Conservation (phyloP, 2,888 invertebrate species). For the Melieria omissa region DNA sequence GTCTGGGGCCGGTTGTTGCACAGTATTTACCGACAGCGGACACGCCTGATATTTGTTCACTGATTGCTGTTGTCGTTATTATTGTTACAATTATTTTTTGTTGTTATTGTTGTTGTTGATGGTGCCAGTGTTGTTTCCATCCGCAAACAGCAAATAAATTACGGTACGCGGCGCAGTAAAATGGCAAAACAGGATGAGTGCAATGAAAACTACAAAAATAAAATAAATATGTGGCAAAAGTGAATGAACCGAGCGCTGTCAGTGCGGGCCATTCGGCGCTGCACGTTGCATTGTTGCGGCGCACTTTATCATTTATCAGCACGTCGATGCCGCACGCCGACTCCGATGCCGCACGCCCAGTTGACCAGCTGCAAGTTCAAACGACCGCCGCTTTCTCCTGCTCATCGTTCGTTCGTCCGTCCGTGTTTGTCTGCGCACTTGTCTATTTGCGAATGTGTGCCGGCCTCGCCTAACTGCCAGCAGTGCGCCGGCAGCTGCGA, state of each 20-base stretch:
- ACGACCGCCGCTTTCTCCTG: background rate
- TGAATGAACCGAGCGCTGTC: no score
- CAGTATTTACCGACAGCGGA: background rate
- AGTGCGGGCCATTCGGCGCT: no score
- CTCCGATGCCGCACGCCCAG: no score
- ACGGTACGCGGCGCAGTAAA: background rate
- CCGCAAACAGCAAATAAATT: background rate
- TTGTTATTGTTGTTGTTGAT: no score
- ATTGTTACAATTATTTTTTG: conserved; percentile 11
- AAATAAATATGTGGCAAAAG: background rate
- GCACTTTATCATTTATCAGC: no score
- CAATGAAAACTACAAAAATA: background rate
- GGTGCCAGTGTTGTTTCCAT: background rate
- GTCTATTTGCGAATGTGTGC: background rate
- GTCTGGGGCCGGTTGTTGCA: background rate
- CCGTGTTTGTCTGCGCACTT: conserved; percentile 5
- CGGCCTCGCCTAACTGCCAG: background rate
- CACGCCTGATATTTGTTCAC: conserved; percentile 8
- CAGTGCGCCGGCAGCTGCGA: background rate
- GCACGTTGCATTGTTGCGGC: no score
- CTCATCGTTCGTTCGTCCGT: conserved; percentile 9
- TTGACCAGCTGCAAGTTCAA: no score
- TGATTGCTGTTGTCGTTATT: conserved; percentile 18
- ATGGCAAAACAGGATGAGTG: background rate
- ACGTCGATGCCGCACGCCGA: no score